Evolutionary conservation across 2,797 vertebrate species (phyloP).

Genomic region (Gorsachius magnificus): DNA sequence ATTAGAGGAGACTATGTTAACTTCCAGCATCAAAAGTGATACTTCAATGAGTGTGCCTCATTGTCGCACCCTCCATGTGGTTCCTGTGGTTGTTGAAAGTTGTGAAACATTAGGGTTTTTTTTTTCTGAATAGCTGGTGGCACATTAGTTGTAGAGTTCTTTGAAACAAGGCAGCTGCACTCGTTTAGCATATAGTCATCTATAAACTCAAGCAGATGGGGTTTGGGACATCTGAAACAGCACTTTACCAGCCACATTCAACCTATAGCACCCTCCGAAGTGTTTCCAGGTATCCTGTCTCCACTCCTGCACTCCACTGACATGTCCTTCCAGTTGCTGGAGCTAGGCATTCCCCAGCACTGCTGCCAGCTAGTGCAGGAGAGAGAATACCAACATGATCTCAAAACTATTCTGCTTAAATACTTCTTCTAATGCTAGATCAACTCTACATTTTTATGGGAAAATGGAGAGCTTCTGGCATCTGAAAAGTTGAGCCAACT

Average conservation of each 20-base stretch:
- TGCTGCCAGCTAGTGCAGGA: not conserved
- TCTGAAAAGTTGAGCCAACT: not conserved
- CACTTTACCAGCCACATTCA: not conserved
- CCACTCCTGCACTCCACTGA: not conserved
- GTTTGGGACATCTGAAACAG: not conserved
- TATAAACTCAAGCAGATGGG: not conserved
- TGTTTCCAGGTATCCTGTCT: not conserved
- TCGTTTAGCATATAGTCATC: not conserved
- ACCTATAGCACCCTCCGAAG: not conserved
- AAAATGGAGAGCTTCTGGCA: not conserved
- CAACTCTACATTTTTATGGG: not conserved
- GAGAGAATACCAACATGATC: not conserved
- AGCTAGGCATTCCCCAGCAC: not conserved
- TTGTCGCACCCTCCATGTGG: not conserved
- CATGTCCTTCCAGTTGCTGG: not conserved
- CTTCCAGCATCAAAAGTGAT: not conserved
- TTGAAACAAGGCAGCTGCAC: not conserved
- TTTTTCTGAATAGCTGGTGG: not conserved
- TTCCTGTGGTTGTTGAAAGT: not conserved
- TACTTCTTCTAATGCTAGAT: not conserved
- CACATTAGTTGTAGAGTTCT: not conserved
- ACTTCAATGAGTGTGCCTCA: not conserved
- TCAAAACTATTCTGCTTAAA: not conserved
- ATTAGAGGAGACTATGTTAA: not conserved
- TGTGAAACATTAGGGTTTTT: not conserved